Percentiles rank a stretch among this genome's conserved stretches.
Conservation (phyloP, 2,113 vertebrate genomes). For the Fulmarus glacialis region DNA sequence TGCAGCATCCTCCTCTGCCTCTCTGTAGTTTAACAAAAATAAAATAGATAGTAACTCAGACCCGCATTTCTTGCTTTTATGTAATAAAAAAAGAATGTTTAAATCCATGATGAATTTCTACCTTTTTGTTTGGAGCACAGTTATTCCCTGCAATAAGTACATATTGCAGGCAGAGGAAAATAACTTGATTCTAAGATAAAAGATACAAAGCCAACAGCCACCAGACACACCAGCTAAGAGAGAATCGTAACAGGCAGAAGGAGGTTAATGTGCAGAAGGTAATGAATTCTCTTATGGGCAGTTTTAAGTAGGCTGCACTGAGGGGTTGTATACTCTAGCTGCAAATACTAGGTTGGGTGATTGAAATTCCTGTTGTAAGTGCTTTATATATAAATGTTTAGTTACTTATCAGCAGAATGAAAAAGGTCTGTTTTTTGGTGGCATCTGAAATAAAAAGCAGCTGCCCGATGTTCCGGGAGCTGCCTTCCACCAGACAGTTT, state of each 20-base stretch:
- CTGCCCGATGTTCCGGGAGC: neutral
- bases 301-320: neutral
- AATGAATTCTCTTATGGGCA: neutral
- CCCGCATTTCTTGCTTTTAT: neutral
- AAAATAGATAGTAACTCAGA: neutral
- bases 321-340: neutral
- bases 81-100: neutral
- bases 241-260: neutral
- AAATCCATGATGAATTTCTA: neutral
- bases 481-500: neutral
- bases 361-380: conserved; percentile 20
- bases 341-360: neutral
- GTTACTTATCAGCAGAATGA: conserved; percentile 31
- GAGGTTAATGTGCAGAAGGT: neutral
- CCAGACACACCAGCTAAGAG: neutral
- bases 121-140: neutral
- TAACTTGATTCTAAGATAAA: neutral
- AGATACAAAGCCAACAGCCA: neutral
- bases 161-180: neutral
- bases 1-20: neutral
- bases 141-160: neutral
- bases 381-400: conserved; percentile 37
- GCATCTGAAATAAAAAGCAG: conserved; percentile 40
- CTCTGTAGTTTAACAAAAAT: neutral
- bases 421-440: neutral